These are phyloP conservation scores for Drosophila eohydei DNA, from an alignment of 2,888 invertebrate species.

Conservation along the genomic window DNA sequence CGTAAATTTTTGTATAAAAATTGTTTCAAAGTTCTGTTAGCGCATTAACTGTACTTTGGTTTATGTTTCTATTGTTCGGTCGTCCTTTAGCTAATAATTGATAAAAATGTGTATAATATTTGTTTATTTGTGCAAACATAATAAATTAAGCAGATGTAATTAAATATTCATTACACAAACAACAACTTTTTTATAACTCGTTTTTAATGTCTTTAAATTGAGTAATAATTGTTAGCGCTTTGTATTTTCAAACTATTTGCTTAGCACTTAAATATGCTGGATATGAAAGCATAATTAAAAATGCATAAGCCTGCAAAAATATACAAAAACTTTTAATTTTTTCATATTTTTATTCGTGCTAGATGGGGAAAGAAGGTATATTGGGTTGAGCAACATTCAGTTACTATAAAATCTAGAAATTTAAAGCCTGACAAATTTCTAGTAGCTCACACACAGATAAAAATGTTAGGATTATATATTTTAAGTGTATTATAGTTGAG, in stretches of 20 bases:
- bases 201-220: slow-evolving; percentile 30
- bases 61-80: neutral
- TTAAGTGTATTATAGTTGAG: too few relatives aligned
- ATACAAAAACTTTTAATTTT: slow-evolving; percentile 20
- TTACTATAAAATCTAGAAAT: too few relatives aligned
- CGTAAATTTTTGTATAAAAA: neutral
- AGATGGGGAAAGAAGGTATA: neutral
- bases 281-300: slow-evolving; percentile 49
- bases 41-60: neutral
- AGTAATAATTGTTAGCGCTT: slow-evolving; percentile 15
- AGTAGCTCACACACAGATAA: too few relatives aligned
- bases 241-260: slow-evolving; percentile 33
- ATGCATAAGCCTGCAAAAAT: slow-evolving; percentile 48
- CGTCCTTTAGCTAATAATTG: neutral
- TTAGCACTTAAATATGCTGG: slow-evolving; percentile 42
- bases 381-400: neutral
- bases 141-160: neutral
- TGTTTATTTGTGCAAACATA: neutral
- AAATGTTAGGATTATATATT: too few relatives aligned
- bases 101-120: neutral
- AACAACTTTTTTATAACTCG: neutral
- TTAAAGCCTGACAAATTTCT: too few relatives aligned
- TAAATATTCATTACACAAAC: neutral
- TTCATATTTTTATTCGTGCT: neutral
- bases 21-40: neutral